Evolutionary conservation across 2,113 vertebrate genomes (phyloP).

Genomic region (Monopterus albus): DNA sequence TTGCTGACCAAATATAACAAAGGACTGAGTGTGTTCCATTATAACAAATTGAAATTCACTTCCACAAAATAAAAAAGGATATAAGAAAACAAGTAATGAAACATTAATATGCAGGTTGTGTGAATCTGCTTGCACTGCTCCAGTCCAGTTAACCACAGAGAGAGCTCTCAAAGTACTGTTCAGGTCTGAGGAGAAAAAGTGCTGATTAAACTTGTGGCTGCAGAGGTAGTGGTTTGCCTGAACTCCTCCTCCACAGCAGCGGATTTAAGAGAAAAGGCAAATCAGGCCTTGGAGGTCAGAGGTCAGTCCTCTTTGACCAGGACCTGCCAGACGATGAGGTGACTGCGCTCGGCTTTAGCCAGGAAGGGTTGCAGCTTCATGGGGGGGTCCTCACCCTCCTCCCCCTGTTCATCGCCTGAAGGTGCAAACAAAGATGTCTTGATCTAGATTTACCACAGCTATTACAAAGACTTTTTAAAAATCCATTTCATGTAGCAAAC

Average conservation of each 20-base stretch:
- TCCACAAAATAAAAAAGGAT: constrained; percentile 29
- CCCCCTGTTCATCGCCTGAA: constrained; percentile 92
- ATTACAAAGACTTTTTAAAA: not conserved
- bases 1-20: constrained; percentile 15
- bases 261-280: constrained; percentile 15
- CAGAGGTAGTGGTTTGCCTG: constrained; percentile 1
- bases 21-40: constrained; percentile 7
- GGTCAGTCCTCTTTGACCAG: constrained; percentile 85
- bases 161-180: constrained; percentile 29
- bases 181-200: constrained; percentile 56
- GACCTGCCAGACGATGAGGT: constrained; percentile 98
- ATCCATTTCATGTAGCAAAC: constrained; percentile 24
- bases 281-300: constrained; percentile 5
- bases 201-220: constrained; percentile 43
- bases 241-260: constrained; percentile 12
- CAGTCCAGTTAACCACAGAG: constrained; percentile 16
- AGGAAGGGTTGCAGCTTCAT: constrained; percentile 91
- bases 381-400: constrained; percentile 85
- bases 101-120: constrained; percentile 83
- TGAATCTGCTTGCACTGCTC: constrained; percentile 7
- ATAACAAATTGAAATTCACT: constrained; percentile 31
- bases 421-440: not conserved
- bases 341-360: constrained; percentile 96
- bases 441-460: not conserved
- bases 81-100: constrained; percentile 60